Conservation (phyloP, 2,888 invertebrate species). For the Calameuta idolon region DNA sequence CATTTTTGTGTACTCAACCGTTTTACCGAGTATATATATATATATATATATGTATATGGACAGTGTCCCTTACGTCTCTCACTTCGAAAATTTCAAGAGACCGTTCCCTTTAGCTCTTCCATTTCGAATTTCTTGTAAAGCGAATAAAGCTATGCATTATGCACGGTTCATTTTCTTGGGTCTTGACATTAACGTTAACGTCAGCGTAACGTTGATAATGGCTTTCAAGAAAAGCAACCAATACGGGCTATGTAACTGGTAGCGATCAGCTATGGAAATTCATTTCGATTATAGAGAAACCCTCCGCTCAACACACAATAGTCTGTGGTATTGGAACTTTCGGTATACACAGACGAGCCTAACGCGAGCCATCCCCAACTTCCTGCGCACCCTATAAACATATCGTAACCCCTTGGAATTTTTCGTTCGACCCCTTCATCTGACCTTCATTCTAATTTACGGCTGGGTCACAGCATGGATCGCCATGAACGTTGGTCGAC, state of each 20-base stretch:
- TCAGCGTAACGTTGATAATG: not conserved
- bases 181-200: not conserved
- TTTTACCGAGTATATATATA: not conserved
- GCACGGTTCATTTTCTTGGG: not conserved
- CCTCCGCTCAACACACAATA: not conserved
- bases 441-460: not conserved
- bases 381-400: not conserved
- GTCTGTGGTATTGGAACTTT: not conserved
- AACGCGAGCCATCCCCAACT: not conserved
- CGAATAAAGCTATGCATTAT: not conserved
- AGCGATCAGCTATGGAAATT: not conserved
- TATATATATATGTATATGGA: too few relatives aligned
- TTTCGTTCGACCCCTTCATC: not conserved
- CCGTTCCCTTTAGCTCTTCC: not conserved
- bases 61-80: not conserved
- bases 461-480: not conserved
- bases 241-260: not conserved
- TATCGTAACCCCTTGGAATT: not conserved
- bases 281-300: not conserved
- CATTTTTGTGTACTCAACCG: too few relatives aligned
- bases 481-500: not conserved
- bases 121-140: not conserved
- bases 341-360: not conserved
- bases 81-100: not conserved
- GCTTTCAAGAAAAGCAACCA: not conserved